Evolutionary conservation across 2,888 invertebrate species (phyloP).

Genomic region (Ornithoptera priamus): DNA sequence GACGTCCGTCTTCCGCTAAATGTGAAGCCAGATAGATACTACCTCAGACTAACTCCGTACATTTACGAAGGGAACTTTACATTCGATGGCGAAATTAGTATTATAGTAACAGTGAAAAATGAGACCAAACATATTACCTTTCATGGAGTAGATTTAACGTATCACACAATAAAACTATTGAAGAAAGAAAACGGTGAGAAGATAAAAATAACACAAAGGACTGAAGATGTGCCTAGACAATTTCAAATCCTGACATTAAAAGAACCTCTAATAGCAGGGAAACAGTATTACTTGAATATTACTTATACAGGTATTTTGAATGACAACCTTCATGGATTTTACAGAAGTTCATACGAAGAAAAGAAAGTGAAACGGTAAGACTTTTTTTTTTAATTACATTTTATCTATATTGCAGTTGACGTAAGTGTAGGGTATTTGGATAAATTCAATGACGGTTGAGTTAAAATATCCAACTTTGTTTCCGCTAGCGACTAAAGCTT

Average conservation of each 20-base stretch:
- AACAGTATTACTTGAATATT: constrained; percentile 84
- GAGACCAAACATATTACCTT: constrained; percentile 85
- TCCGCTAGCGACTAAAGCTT: too few species aligned
- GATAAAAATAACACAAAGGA: constrained; percentile 58
- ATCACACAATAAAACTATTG: constrained; percentile 79
- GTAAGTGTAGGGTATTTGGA: too few species aligned
- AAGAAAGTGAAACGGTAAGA: constrained; percentile 84
- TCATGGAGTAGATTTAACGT: constrained; percentile 85
- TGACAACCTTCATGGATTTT: constrained; percentile 89
- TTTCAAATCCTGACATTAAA: constrained; percentile 84
- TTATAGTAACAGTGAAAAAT: constrained; percentile 81
- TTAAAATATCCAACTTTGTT: too few species aligned
- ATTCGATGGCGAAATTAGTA: constrained; percentile 85
- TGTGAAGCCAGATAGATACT: constrained; percentile 84
- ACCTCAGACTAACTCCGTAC: constrained; percentile 85
- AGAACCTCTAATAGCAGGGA: constrained; percentile 78
- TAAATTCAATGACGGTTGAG: too few species aligned
- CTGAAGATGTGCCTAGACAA: constrained; percentile 82
- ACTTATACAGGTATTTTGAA: constrained; percentile 86
- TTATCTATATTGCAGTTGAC: too few species aligned
- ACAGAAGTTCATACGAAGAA: constrained; percentile 88
- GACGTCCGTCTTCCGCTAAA: constrained; percentile 86
- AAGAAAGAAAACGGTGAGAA: constrained; percentile 60
- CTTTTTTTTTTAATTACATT: neutral
- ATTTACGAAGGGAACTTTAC: constrained; percentile 88